These are phyloP conservation scores for Amblyornis subalaris DNA, from an alignment of 2,113 vertebrate species.

Conservation along the genomic window DNA sequence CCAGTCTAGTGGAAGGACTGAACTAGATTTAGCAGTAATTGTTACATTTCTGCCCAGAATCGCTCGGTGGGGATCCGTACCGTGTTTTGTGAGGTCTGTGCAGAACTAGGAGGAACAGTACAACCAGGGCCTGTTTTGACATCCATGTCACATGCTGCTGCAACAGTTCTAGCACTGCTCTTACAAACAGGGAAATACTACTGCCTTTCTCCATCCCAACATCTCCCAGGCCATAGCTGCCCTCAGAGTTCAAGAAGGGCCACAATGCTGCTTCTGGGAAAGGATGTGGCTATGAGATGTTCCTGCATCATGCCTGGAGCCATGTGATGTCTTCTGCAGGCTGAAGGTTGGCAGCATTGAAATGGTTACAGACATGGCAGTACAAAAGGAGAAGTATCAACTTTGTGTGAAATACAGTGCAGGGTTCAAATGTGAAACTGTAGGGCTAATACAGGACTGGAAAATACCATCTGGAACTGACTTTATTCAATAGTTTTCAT, in stretches of 20 bases:
- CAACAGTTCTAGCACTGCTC: neutral
- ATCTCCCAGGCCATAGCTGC: neutral
- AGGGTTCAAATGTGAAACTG: neutral
- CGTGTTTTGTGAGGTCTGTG: neutral
- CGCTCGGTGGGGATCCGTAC: neutral
- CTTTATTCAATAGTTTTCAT: neutral
- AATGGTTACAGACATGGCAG: neutral
- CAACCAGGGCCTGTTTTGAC: neutral
- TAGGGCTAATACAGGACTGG: neutral
- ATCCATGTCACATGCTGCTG: neutral
- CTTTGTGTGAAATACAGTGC: neutral
- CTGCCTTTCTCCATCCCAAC: neutral
- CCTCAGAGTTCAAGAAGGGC: neutral
- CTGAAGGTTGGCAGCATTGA: neutral
- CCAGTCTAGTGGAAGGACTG: neutral
- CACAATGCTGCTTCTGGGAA: neutral
- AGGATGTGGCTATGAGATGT: rapidly evolving
- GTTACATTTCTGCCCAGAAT: neutral
- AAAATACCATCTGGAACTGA: neutral
- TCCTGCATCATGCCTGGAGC: neutral
- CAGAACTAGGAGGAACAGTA: neutral
- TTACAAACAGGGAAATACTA: neutral
- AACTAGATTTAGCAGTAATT: neutral
- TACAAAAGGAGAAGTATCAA: neutral
- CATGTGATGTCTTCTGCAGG: neutral